phyloP scores from a whole-genome alignment of 2,888 invertebrate species.

The Phanerotoma sp. region DNA sequence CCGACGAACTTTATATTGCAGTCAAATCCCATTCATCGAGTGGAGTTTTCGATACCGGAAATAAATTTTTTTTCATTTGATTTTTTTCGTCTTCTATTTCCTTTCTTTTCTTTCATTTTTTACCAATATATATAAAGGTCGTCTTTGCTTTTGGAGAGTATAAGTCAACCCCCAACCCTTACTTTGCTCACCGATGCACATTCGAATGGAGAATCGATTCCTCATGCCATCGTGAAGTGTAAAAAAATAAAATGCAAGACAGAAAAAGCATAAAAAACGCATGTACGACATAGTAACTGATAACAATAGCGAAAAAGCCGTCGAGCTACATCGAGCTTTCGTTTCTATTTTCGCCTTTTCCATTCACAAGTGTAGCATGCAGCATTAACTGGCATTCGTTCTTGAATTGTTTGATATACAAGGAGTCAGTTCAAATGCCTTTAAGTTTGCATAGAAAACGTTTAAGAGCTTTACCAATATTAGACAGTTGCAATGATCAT shows the following conservation, averaged over 20 bases:
- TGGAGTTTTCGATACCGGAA: background rate
- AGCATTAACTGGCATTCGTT: no score
- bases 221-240: background rate
- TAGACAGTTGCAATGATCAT: no score
- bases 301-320: slow-evolving; percentile 6
- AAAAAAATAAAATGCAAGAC: slow-evolving; percentile 5
- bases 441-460: background rate
- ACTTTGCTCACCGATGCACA: background rate
- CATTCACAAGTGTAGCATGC: no score
- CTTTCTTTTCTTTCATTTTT: background rate
- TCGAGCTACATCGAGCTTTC: background rate
- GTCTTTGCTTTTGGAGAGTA: background rate
- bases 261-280: slow-evolving; percentile 5
- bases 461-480: no score
- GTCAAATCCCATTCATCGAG: slow-evolving; percentile 9
- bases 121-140: background rate
- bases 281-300: background rate
- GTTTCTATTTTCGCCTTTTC: no score
- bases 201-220: slow-evolving; percentile 6
- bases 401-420: no score
- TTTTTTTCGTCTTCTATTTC: background rate
- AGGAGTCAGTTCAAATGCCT: no score
- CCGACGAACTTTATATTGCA: slow-evolving; percentile 4
- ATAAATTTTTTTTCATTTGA: background rate
- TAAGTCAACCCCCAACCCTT: background rate